Conservation (phyloP, 2,113 vertebrate species). For the Aspiorhynchus laticeps region DNA sequence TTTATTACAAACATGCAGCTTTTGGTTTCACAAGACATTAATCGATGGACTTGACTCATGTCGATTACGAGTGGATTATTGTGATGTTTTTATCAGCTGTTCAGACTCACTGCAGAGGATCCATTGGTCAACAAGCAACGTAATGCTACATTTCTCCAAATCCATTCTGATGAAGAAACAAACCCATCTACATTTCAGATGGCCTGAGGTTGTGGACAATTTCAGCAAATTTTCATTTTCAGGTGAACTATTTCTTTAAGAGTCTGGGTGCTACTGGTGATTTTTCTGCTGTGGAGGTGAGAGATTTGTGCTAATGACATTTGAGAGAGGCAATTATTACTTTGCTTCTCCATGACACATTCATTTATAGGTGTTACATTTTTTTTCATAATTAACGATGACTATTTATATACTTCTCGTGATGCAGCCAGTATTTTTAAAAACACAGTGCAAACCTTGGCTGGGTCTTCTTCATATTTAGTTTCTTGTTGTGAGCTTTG, state of each 20-base stretch:
- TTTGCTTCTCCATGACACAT: not conserved
- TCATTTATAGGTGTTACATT: not conserved
- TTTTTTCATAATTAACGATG: not conserved
- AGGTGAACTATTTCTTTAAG: not conserved
- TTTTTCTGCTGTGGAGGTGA: conserved; percentile 6
- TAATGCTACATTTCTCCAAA: too few relatives aligned
- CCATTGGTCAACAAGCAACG: too few relatives aligned
- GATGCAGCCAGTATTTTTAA: not conserved
- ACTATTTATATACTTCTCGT: not conserved
- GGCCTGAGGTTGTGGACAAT: not conserved
- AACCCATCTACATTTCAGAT: not conserved
- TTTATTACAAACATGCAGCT: too few relatives aligned
- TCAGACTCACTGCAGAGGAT: too few relatives aligned
- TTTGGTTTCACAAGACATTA: too few relatives aligned
- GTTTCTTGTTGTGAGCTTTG: not conserved
- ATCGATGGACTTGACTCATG: too few relatives aligned
- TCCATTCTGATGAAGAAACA: not conserved
- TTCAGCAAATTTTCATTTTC: not conserved
- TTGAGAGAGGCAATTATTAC: not conserved
- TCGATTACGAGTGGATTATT: too few relatives aligned
- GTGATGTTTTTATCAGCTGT: too few relatives aligned
- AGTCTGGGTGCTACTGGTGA: not conserved
- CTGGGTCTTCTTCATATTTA: not conserved
- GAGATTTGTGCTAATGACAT: not conserved
- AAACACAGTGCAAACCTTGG: not conserved